Evolutionary conservation across 2,113 vertebrate genomes (phyloP), one percentile per base, ranked within the genome.

Genomic region (Rhinopomastus cyanomelas): DNA sequence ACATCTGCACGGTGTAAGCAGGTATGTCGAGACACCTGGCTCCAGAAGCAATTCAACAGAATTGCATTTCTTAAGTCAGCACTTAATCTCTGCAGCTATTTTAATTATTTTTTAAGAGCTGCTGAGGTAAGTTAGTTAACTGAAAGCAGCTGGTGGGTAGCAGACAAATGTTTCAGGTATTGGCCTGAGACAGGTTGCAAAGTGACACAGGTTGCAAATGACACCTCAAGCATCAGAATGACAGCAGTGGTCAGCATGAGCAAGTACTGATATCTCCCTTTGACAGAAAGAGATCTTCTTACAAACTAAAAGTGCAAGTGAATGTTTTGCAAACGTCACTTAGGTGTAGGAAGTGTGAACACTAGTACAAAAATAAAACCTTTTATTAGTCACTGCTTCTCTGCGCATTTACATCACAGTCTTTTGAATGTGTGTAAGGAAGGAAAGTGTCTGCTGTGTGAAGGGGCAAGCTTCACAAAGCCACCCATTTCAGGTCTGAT

Each of bases 401-500:
- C 12, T 86, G 9, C 4, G 17, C 1, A 4, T n/a, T 69, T 72
- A 34, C 55, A 9, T 61, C 0, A 0, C 34, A 17, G n/a, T 15
- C 46, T 62, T 78, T 60, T 68, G 27, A 57, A 19, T 6, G 8
- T 1, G 2, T 32, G 22, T 51, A 72, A 85, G 30, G 53, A 74
- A 67, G 39, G 32, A 71, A 36, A n/a, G 8, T 56, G 3, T 49
- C 16, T 87, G 44, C 23, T 1, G 0, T 20, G 16, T 44, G 4
- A 44, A 36, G 30, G 22, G 44, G 32, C 42, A 32, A 20, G n/a
- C 20, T 80, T 82, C 6, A 23, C 25, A 61, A 6, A 42, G 48
- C 12, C 9, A 46, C 37, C 34, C 65, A 15, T 55, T 74, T 20
- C n/a, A 46, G 44, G 39, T 23, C 37, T 55, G 68, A 5, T 34